phyloP scores from a whole-genome alignment of 2,797 vertebrate genomes.

The Helostoma temminkii region DNA sequence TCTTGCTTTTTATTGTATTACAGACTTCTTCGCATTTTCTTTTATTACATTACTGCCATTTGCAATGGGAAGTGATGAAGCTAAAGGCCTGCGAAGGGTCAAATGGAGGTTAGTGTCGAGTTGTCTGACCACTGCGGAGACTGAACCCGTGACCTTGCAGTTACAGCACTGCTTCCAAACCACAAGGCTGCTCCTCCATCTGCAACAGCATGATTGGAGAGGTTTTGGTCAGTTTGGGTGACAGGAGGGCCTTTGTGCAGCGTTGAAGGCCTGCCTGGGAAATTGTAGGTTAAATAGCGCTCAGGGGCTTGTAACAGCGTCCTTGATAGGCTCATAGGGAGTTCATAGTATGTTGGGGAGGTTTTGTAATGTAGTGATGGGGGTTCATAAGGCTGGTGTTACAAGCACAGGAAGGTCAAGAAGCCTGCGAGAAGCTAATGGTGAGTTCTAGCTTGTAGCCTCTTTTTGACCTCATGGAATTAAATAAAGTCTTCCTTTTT shows the following conservation, averaged over 20 bases:
- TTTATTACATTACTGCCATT: constrained; percentile 53
- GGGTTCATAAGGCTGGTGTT: constrained; percentile 68
- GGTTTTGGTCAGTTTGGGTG: constrained; percentile 59
- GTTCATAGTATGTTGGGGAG: constrained; percentile 58
- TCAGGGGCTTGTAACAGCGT: constrained; percentile 64
- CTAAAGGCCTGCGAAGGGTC: constrained; percentile 43
- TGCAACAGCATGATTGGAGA: constrained; percentile 7
- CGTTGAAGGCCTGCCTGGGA: constrained; percentile 58
- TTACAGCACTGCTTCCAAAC: constrained; percentile 37
- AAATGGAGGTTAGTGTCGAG: constrained; percentile 36
- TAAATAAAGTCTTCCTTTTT: not conserved
- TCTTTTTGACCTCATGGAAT: constrained; percentile 41
- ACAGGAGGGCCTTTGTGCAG: constrained; percentile 69
- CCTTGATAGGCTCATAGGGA: constrained; percentile 70
- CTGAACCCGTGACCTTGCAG: constrained; percentile 44
- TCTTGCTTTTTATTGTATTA: constrained; percentile 46
- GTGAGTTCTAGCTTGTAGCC: constrained; percentile 28
- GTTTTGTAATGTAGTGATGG: constrained; percentile 55
- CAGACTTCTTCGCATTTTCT: constrained; percentile 35
- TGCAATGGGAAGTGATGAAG: constrained; percentile 33
- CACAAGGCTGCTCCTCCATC: constrained; percentile 23
- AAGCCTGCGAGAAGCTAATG: constrained; percentile 36
- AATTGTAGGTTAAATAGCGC: constrained; percentile 59
- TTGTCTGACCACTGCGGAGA: constrained; percentile 47
- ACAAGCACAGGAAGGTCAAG: constrained; percentile 65